Evolutionary conservation across 2,888 invertebrate genomes (phyloP), one percentile per base, ranked within the genome.

Genomic region (Magallana nippona): DNA sequence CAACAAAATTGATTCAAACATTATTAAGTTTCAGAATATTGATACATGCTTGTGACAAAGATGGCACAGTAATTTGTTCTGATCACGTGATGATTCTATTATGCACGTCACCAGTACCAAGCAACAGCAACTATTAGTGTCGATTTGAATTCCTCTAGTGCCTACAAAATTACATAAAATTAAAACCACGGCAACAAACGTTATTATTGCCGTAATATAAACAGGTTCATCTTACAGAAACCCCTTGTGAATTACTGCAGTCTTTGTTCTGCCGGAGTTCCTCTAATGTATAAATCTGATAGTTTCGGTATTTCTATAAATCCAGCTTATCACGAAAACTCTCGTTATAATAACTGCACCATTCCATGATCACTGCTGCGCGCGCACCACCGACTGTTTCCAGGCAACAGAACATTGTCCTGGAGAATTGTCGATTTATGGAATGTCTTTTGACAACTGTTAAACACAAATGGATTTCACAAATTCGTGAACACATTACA

Each of bases 381-480:
- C 27, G 44, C 10, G 27, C 32, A 71, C 27, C 71, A 71, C 15
- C 32, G 27, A 71, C 22, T 71, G 71, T n/a, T 71, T 15, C 27
- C 27, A 13, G 13, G 71, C 71, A 13, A 71, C 71, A 71, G 13
- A 10, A 17, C 71, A 32, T 11, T 71, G 71, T 71, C 32, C 63
- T 27, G 22, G 15, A 15, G 71, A 71, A 11, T 71, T 71, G 13
- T 11, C 15, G 71, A 5, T 15, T 32, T 27, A 27, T 71, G 71
- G 71, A 71, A 71, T 71, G 71, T 71, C 32, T 71, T 15, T 22
- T 27, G 27, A 71, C 71, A 22, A 27, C 27, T 22, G 71, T 71
- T 71, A 22, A 71, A 71, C 32, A 71, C 71, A 71, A 71, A 71
- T 71, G 71, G 71, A 71, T 22, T 71, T 71, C 71, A 71, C 71